Base-by-base conservation (phyloP, 2,797 vertebrate genomes). In the Petrocephalus sullivani region DNA sequence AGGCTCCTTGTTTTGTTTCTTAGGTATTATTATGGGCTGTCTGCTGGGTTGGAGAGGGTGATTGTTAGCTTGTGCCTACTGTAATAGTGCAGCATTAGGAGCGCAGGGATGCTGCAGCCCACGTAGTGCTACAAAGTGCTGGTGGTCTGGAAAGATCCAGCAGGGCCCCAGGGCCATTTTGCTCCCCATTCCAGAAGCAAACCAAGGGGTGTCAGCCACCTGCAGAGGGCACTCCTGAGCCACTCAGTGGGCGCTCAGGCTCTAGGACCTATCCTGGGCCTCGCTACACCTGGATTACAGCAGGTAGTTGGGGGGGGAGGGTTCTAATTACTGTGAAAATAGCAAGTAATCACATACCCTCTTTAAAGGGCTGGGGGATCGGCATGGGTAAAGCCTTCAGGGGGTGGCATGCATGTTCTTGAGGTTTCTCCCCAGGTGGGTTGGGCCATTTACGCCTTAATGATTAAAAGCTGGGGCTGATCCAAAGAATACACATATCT, bases 1-100 rank as follows among this genome's bases (percentile, higher is more conserved):
- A 61, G 21, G 60, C n/a, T 23, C 60, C 60, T 61, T 61, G 7
- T 61, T 61, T 61, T 61, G 60, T 37, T 71, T 37, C 64, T 37
- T 16, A 12, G 28, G 23, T 71, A 71, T 71, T 33, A 71, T 71
- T 71, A 71, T 71, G 23, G 64, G 64, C 21, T 33, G 12, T 23
- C 58, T 61, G n/a, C 58, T 28, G 14, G 61, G 61, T 4, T 0
- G 2, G 61, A 9, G 21, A 33, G 61, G 61, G 10, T 33, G 61
- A 23, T 33, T 33, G 92, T 93, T 91, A 92, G 92, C 92, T 91
- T 89, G 91, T 87, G 91, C 92, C 94, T 94, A 93, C 94, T 94
- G 94, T 92, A 94, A 95, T 95, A 94, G 94, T 90, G 91, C 93
- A 91, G 92, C 93, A 94, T 95, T 95, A 93, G 91, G 89, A 92